Conservation (phyloP, 2,113 vertebrate species). For the Planiliza haematocheilus region DNA sequence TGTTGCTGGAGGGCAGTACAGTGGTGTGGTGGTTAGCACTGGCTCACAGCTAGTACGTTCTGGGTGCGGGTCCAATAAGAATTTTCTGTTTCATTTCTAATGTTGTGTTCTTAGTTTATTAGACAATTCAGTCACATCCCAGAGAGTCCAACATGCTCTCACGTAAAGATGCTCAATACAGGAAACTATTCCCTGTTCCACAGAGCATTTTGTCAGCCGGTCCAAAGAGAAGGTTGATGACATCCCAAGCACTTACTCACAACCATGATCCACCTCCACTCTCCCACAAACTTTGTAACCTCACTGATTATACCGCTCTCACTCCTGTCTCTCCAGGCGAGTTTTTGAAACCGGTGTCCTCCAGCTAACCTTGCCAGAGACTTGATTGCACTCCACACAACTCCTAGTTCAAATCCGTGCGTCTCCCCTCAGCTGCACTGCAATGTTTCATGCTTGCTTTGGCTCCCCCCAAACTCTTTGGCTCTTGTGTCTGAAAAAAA, state of each 20-base stretch:
- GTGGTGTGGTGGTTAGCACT: too few relatives aligned
- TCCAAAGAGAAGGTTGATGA: conserved; percentile 55
- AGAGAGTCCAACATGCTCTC: conserved; percentile 29
- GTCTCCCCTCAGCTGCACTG: conserved; percentile 29
- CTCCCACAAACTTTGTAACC: conserved; percentile 67
- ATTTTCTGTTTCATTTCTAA: too few relatives aligned
- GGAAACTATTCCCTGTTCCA: conserved; percentile 28
- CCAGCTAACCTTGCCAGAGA: conserved; percentile 60
- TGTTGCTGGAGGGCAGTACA: too few relatives aligned
- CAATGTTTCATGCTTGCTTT: conserved; percentile 26
- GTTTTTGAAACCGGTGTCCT: conserved; percentile 63
- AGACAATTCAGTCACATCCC: background rate
- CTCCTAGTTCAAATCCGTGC: conserved; percentile 50
- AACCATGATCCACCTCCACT: conserved; percentile 56
- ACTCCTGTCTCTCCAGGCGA: conserved; percentile 43
- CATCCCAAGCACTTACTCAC: conserved; percentile 44
- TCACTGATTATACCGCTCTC: conserved; percentile 58
- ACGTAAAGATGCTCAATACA: conserved; percentile 30
- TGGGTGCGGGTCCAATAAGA: too few relatives aligned
- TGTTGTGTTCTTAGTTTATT: too few relatives aligned
- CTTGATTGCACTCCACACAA: conserved; percentile 51
- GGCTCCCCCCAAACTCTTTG: conserved; percentile 9
- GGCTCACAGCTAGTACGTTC: too few relatives aligned
- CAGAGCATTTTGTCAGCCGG: conserved; percentile 44
- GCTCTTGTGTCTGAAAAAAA: conserved; percentile 32